phyloP scores from a whole-genome alignment of 2,888 invertebrate genomes.

The Hirtodrosophila confusa region DNA sequence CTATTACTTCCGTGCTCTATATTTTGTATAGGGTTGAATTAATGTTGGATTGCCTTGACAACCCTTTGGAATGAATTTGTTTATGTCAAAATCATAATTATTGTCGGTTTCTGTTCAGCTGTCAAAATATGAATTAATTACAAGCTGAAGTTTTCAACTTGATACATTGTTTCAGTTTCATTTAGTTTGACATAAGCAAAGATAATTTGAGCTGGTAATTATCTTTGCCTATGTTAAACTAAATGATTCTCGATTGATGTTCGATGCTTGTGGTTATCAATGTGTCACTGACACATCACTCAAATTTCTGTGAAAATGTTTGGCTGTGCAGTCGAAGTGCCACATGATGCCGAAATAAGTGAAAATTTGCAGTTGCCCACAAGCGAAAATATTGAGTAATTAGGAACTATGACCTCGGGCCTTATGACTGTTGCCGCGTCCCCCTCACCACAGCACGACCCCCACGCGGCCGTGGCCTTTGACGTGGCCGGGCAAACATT shows the following conservation, averaged over 20 bases:
- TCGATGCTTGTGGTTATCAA: conserved; percentile 48
- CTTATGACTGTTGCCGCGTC: conserved; percentile 13
- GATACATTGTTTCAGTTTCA: conserved; percentile 15
- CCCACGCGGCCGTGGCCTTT: conserved; percentile 36
- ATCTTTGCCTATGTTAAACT: conserved; percentile 11
- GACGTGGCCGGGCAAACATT: conserved; percentile 27
- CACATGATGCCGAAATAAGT: conserved; percentile 9
- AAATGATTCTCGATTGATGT: conserved; percentile 19
- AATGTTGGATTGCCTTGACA: too few species aligned
- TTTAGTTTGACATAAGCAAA: too few species aligned
- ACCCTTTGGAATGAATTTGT: too few species aligned
- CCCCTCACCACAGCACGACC: conserved; percentile 12
- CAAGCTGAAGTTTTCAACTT: conserved; percentile 29
- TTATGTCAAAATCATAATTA: conserved; percentile 8
- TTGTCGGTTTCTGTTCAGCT: conserved; percentile 24
- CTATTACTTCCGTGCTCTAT: background rate
- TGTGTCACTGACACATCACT: conserved; percentile 29
- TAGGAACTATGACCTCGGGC: conserved; percentile 45
- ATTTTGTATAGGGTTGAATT: too few species aligned
- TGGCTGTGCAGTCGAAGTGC: background rate
- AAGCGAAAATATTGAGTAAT: conserved; percentile 55
- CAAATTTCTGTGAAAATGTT: conserved; percentile 29
- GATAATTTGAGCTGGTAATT: conserved; percentile 15
- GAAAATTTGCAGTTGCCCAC: conserved; percentile 22
- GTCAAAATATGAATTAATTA: conserved; percentile 66